Base-by-base conservation (phyloP, 2,888 invertebrate species). In the Petrophora chlorosata region DNA sequence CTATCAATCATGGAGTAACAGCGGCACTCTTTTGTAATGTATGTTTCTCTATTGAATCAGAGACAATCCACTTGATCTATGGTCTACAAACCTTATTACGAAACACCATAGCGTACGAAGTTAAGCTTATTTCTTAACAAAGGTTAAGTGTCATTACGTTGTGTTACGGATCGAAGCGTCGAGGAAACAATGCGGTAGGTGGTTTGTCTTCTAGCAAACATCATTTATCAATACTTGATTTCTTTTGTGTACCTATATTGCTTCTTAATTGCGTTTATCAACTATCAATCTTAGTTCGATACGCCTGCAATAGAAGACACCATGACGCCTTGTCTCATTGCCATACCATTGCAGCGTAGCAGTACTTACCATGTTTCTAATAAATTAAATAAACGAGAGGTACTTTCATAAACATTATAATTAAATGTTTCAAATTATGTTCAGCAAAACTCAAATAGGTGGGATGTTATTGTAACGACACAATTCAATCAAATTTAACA, bases 181-280 rank as follows among this genome's bases (percentile, higher is more conserved):
- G 34, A 49, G 53, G 47, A 56, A 55, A 61, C 53, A 58, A 61
- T 56, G 52, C 43, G 16, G 38, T 42, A 28, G 47, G 43, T 44
- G 32, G 41, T 26, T 29, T 33, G 42, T 44, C 33, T 45, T 45
- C 44, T 36, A 49, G 43, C 43, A 62, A 61, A 64, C 57, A 64
- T 61, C 55, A 70, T 67, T 55, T 55, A 63, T 68, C 61, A 70
- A 52, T 43, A 45, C 40, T 58, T 56, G 56, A 65, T 63, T 60
- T 53, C 58, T 61, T 53, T 69, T 63, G 57, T 60, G 43, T 40
- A 45, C 25, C 4, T 13, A 19, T 47, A 42, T 57, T 48, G 35
- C 46, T 38, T 29, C 30, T 29, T 26, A 26, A 38, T 49, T 51
- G 25, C 54, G 38, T 41, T 58, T 61, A 56, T 62, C 49, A 45